Base-by-base conservation (phyloP, 2,888 invertebrate genomes). In the Empis stercorea region DNA sequence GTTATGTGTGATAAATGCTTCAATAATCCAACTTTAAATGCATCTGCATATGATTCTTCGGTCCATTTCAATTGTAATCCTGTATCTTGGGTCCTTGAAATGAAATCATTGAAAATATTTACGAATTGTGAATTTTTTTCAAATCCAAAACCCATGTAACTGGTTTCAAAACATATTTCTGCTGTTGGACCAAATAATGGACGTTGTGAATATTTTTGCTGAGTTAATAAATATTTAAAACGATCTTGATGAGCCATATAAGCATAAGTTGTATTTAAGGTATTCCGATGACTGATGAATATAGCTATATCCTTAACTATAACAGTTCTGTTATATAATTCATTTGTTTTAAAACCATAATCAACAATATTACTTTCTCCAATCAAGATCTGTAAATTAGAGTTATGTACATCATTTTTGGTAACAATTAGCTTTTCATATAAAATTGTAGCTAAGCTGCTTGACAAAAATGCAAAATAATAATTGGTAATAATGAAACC, bases 401-500 rank as follows among this genome's bases (percentile, higher is more conserved):
- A 7, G 14, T 40, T 27, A 40, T n/a, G 10, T n/a, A 27, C 13
- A 40, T 40, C 23, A n/a, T 27, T 14, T 20, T 14, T 14, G 9
- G 7, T n/a, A 20, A 20, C 27, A 23, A 23, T 40, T 40, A n/a
- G 20, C 5, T 27, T 20, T 11, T 13, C 20, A 20, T 27, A 40
- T 13, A 40, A 11, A 2, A 27, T 40, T 40, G 23, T n/a, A 5
- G 40, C 40, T 10, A 40, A 40, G 27, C 11, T 20, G 13, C 23
- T 23, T 27, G 40, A 40, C 27, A 40, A 40, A 27, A 40, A 40
- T 40, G 40, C 14, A 14, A 40, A 40, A 40, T 40, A 40, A 40
- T 40, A 40, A 40, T 40, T 40, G n/a, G 40, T 10, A 27, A 40
- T 27, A 9, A 40, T 40, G 27, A 40, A 40, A 23, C 40, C 40